Base-by-base conservation (phyloP, 2,113 vertebrate species). In the Atherinomorus stipes region DNA sequence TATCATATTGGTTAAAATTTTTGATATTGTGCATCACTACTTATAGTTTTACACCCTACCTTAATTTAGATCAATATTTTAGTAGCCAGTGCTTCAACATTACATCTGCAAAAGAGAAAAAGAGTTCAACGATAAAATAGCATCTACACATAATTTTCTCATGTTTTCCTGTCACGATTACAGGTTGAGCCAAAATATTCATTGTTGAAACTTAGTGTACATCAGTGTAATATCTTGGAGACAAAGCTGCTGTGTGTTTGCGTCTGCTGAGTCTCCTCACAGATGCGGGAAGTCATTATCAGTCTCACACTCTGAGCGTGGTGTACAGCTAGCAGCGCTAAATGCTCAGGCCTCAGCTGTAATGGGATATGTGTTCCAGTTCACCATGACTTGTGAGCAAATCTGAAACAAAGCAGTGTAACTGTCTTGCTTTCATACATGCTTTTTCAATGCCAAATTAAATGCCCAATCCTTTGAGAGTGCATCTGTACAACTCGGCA, bases 371-470 rank as follows among this genome's bases (percentile, higher is more conserved):
- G 59, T 71, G 58, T 83, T 86, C 25, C 15, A 51, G 38, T 81
- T 86, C 61, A 69, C 65, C 44, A 12, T 66, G 69, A 87, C 78
- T 86, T 57, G 26, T 58, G 67, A 81, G 70, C 58, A 63, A 72
- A 79, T 85, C 62, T 75, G 59, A 85, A 86, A 75, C 87, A 89
- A 86, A 83, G 59, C 81, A 64, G 45, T 73, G 52, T 63, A 42
- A 4, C 51, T 22, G 51, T 34, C 12, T 58, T 66, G 66, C 73
- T 88, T 75, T 79, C 71, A 88, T 89, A 69, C 22, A 18, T 79
- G 72, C 40, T 62, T 76, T 54, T 66, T 42, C 71, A 28, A 79
- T 70, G 72, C 56, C 76, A 81, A 87, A 89, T 84, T 77, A 88
- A 84, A 89, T 71, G 26, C 47, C 71, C 44, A 64, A 70, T 42